Conservation (phyloP, 2,113 vertebrate genomes). For the Mesocricetus auratus region DNA sequence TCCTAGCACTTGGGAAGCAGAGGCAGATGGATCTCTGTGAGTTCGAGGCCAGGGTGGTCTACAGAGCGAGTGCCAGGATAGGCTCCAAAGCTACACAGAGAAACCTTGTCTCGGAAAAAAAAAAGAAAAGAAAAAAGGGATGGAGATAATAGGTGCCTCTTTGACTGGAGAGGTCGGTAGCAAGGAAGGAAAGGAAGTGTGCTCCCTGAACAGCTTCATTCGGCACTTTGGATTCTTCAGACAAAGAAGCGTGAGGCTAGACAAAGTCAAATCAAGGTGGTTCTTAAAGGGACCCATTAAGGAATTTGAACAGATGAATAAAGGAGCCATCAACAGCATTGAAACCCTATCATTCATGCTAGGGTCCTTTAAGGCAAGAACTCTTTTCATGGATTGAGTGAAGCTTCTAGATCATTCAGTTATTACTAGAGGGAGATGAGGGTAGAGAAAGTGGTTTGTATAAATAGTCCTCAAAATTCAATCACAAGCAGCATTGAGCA, state of each 20-base stretch:
- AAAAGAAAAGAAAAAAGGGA: no score
- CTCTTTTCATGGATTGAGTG: not conserved
- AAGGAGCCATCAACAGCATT: conserved; percentile 4
- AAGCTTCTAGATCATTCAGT: conserved; percentile 43
- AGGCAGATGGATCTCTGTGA: no score
- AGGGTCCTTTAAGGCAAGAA: not conserved
- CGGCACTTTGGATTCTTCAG: not conserved
- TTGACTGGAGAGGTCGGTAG: not conserved
- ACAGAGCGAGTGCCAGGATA: no score
- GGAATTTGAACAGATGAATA: not conserved
- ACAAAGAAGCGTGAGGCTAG: conserved; percentile 20
- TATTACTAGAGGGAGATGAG: not conserved
- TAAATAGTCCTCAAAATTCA: not conserved
- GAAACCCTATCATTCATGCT: not conserved
- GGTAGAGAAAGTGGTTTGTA: not conserved
- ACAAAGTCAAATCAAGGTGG: conserved; percentile 23
- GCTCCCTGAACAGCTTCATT: not conserved
- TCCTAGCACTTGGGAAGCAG: no score
- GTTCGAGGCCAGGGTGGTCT: no score
- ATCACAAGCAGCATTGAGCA: not conserved
- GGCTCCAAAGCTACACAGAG: no score
- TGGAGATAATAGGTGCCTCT: not conserved
- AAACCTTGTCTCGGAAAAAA: no score
- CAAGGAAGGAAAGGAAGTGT: not conserved
- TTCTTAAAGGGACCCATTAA: conserved; percentile 3